Percentiles rank a stretch among this genome's conserved stretches.
These are phyloP conservation scores for Sminthurinus aureus DNA, from an alignment of 2,888 invertebrate species.

Conservation along the genomic window DNA sequence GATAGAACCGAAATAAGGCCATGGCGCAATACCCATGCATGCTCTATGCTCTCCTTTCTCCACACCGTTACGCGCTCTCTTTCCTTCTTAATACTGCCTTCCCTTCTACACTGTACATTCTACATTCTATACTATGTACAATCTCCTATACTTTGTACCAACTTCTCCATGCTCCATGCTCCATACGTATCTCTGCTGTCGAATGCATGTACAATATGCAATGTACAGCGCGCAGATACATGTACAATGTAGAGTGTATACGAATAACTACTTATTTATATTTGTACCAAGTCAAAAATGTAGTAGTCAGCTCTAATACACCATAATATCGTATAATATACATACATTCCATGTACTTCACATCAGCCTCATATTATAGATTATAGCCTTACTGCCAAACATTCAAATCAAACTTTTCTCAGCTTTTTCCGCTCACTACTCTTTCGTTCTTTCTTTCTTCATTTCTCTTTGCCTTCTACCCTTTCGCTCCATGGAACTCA, in stretches of 20 bases:
- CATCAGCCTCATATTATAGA: background rate
- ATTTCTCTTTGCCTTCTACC: background rate
- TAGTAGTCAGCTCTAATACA: background rate
- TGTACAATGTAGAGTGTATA: background rate
- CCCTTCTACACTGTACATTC: constrained; percentile 12
- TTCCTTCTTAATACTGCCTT: constrained; percentile 24
- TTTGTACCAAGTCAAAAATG: background rate
- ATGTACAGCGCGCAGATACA: background rate
- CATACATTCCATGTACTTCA: background rate
- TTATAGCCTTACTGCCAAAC: background rate
- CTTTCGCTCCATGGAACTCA: background rate
- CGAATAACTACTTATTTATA: background rate
- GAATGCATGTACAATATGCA: too few relatives aligned
- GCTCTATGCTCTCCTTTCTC: background rate
- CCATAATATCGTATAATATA: background rate
- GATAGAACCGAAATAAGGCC: constrained; percentile 47
- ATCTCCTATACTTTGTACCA: too few relatives aligned
- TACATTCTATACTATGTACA: constrained; percentile 1
- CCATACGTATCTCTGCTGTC: too few relatives aligned
- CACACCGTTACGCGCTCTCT: constrained; percentile 8
- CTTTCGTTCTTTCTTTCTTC: background rate
- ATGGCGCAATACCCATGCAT: constrained; percentile 45
- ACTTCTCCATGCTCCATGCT: too few relatives aligned
- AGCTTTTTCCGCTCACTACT: background rate
- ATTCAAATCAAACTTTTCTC: background rate